These are phyloP conservation scores for Aspidapion aeneum DNA, from an alignment of 2,888 invertebrate species.

Conservation along the genomic window DNA sequence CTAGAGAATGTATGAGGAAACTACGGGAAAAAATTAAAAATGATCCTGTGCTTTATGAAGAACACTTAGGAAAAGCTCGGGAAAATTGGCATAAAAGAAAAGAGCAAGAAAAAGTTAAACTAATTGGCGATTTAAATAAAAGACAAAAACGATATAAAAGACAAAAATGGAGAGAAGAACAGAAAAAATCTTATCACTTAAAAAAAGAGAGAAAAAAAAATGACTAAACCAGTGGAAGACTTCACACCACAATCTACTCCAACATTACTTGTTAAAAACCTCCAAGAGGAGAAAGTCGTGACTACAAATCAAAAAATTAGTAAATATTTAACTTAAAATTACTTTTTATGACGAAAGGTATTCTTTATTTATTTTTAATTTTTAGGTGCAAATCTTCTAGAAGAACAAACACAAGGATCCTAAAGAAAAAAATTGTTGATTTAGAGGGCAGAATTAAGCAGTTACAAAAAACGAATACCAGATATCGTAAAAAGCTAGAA, in stretches of 20 bases:
- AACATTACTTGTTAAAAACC: neutral
- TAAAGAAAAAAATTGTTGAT: too few relatives aligned
- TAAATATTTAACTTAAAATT: too few relatives aligned
- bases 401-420: too few relatives aligned
- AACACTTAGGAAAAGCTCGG: neutral
- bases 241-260: too few relatives aligned
- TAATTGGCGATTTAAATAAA: neutral
- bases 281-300: neutral
- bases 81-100: neutral
- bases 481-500: neutral
- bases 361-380: too few relatives aligned
- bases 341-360: too few relatives aligned
- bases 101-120: neutral
- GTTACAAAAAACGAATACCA: neutral
- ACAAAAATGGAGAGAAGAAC: neutral
- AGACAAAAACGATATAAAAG: neutral
- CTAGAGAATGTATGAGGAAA: neutral
- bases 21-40: constrained; percentile 1
- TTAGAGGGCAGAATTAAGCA: too few relatives aligned
- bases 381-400: too few relatives aligned
- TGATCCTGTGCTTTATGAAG: constrained; percentile 1
- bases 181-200: constrained; percentile 1
- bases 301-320: too few relatives aligned
- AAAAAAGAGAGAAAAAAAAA: neutral
- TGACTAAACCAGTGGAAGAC: too few relatives aligned